Evolutionary conservation across 2,797 vertebrate species (phyloP).

Genomic region (Todus mexicanus): DNA sequence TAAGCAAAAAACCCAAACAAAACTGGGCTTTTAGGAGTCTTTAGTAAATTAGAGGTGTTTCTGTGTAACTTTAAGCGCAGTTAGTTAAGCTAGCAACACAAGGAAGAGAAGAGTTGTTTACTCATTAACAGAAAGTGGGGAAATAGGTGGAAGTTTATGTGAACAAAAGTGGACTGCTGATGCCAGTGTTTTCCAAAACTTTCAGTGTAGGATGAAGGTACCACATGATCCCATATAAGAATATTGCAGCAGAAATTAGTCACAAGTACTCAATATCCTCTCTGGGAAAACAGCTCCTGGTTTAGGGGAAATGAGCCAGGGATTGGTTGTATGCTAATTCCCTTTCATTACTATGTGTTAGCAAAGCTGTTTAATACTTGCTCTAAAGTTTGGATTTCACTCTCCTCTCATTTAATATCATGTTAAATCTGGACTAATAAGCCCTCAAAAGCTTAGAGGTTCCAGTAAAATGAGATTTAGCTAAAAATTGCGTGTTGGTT

Average conservation of each 20-base stretch:
- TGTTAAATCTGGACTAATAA: conserved; percentile 43
- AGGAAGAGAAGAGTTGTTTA: not conserved
- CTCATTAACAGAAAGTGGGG: not conserved
- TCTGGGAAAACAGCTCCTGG: conserved; percentile 1
- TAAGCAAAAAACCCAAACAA: not conserved
- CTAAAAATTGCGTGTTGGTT: conserved; percentile 2
- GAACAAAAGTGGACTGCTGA: conserved; percentile 3
- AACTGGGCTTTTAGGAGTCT: not conserved
- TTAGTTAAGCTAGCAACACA: not conserved
- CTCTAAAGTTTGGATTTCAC: conserved; percentile 43
- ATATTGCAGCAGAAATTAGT: conserved; percentile 11
- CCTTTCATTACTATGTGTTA: conserved; percentile 8
- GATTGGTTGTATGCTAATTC: conserved; percentile 5
- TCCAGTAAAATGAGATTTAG: conserved; percentile 57
- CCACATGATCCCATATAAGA: not conserved
- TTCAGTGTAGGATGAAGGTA: not conserved
- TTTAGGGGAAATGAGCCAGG: conserved; percentile 7
- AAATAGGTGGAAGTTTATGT: conserved; percentile 45
- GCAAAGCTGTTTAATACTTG: conserved; percentile 41
- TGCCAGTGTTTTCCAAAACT: conserved; percentile 19
- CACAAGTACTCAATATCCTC: conserved; percentile 13
- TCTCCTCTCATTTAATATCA: conserved; percentile 27
- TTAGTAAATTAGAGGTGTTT: not conserved
- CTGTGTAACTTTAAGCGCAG: not conserved
- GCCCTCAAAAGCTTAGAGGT: conserved; percentile 44